phyloP scores from a whole-genome alignment of 2,797 vertebrate genomes.

The Ataeniobius toweri region DNA sequence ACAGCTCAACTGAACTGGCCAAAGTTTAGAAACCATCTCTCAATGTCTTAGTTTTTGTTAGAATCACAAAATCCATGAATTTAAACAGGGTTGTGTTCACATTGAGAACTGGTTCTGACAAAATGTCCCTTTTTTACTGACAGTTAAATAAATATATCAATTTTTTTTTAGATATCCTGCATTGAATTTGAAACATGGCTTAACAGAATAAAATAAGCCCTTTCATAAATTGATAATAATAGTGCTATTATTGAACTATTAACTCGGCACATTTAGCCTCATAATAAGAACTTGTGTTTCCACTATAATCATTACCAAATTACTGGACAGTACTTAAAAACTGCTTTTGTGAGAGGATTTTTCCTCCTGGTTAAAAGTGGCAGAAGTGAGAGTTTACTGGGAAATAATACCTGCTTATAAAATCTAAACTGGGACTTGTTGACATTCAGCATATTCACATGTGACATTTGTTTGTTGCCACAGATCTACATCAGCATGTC shows the following conservation, averaged over 20 bases:
- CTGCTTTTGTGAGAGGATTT: constrained; percentile 12
- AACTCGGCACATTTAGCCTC: constrained; percentile 21
- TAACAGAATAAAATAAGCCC: neutral
- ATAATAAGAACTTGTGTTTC: constrained; percentile 32
- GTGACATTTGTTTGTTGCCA: constrained; percentile 32
- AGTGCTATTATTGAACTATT: constrained; percentile 19
- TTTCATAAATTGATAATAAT: constrained; percentile 17
- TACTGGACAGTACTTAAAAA: constrained; percentile 25
- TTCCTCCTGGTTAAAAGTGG: constrained; percentile 15
- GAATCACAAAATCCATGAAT: neutral
- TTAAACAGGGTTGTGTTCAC: neutral
- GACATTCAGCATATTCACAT: constrained; percentile 22
- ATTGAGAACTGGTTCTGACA: neutral
- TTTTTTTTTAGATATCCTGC: neutral
- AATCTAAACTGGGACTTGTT: constrained; percentile 11
- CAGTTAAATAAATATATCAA: neutral
- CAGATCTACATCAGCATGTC: constrained; percentile 41
- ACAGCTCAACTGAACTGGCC: neutral
- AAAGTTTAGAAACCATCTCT: neutral
- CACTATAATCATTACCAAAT: constrained; percentile 44
- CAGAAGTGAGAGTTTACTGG: neutral
- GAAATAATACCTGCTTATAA: constrained; percentile 29
- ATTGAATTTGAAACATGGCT: neutral
- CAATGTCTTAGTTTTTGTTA: neutral
- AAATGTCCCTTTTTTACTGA: neutral